These are phyloP conservation scores for Hirtodrosophila cameraria DNA, from an alignment of 2,888 invertebrate species.

Conservation along the genomic window DNA sequence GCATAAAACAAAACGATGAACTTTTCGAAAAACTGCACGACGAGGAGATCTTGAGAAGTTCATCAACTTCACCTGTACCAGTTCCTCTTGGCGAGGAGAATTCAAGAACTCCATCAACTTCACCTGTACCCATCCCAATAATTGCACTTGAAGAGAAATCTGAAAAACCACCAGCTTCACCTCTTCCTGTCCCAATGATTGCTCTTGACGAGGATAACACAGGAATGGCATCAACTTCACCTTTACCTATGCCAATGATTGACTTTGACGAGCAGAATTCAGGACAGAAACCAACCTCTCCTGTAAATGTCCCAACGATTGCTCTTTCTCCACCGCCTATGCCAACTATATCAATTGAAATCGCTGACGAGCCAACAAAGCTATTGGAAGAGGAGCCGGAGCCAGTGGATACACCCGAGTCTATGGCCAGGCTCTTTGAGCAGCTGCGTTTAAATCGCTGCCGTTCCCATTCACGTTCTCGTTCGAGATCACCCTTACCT, in stretches of 20 bases:
- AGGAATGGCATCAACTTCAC: slow-evolving; percentile 4
- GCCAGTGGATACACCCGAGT: slow-evolving; percentile 55
- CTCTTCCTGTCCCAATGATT: background rate
- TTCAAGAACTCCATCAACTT: background rate
- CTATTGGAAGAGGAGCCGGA: slow-evolving; percentile 23
- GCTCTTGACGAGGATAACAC: slow-evolving; percentile 12
- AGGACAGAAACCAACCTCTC: background rate
- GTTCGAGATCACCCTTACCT: slow-evolving; percentile 67
- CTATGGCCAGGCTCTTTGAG: slow-evolving; percentile 64
- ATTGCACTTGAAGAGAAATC: background rate
- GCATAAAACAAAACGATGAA: slow-evolving; percentile 65
- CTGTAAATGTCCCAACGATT: background rate
- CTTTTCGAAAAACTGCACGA: slow-evolving; percentile 49
- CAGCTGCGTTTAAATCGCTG: slow-evolving; percentile 66
- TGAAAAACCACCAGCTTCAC: too few relatives aligned
- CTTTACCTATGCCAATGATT: background rate
- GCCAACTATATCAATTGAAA: slow-evolving; percentile 54
- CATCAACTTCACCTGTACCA: slow-evolving; percentile 7
- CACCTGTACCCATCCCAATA: background rate
- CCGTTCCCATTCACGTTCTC: slow-evolving; percentile 61
- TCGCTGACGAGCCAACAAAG: slow-evolving; percentile 26
- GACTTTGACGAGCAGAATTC: background rate
- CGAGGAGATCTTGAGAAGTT: slow-evolving; percentile 3
- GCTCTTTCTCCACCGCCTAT: background rate
- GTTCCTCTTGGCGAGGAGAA: background rate